Base-by-base conservation (phyloP, 2,888 invertebrate species). In the Willowsia nigromaculata region DNA sequence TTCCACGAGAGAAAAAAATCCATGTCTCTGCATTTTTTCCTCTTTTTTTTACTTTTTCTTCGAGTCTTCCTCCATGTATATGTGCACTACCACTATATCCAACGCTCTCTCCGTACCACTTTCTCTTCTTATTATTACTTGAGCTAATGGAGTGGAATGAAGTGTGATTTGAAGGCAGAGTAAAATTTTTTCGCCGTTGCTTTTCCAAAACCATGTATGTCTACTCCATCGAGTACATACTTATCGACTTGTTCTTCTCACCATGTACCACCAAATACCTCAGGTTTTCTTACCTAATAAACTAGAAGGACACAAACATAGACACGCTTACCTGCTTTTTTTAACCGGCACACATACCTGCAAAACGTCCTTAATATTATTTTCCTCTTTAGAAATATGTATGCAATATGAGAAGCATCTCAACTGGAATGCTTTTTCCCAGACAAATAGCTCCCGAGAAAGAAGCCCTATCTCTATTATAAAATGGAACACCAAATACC, bases 81-180 rank as follows among this genome's bases (percentile, higher is more conserved):
- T 62, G n/a, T 62, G 62, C 0, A n/a, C 11, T 4, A n/a, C n/a
- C n/a, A n/a, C n/a, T 62, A 3, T 25, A 15, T 33, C 1, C 33
- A 0, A n/a, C n/a, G 18, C n/a, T 50, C n/a, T 50, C 33, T 13
- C 30, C 71, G 11, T 68, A 27, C 74, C 18, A 50, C 53, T 78
- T 43, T 71, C n/a, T 71, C 22, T 33, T 53, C 76, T 78, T 78
- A 53, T 78, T 78, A 78, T 78, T 53, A 78, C 76, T 27, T 53
- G 15, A 53, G 30, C 53, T 78, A 78, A 78, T 78, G 76, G 76
- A 50, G 76, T 78, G 76, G 76, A 78, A 78, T 78, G 27, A 33
- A 78, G 76, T 25, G 76, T 78, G 76, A 78, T 53, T 53, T 78
- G 50, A 78, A 50, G 30, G 76, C 30, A 78, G 50, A 74, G 50